A percentile compares a stretch with the other conserved stretches of the same genome.
Evolutionary conservation across 2,113 vertebrate genomes (phyloP).

Genomic region (Lasiurus cinereus): DNA sequence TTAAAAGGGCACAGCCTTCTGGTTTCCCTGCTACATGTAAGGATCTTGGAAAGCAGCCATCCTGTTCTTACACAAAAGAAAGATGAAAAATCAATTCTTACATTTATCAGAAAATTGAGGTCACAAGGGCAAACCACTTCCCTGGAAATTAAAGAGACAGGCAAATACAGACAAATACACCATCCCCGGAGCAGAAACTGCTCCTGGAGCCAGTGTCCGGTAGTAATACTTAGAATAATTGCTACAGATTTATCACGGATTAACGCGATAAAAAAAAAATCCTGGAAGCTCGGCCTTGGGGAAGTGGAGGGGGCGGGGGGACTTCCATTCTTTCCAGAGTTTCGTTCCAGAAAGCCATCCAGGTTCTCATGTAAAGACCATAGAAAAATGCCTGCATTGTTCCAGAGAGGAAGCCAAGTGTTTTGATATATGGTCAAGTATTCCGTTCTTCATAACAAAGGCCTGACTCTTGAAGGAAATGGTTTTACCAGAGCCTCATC

Average conservation of each 20-base stretch:
- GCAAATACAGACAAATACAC: not conserved
- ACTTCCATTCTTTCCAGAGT: not conserved
- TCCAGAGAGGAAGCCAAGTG: not conserved
- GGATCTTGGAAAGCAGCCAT: not conserved
- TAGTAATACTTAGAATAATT: not conserved
- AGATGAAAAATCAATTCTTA: not conserved
- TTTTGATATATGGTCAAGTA: not conserved
- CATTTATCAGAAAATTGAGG: not conserved
- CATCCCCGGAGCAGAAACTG: not conserved
- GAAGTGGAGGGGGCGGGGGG: no score
- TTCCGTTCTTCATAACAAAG: not conserved
- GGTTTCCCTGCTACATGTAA: not conserved
- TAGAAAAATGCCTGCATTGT: not conserved
- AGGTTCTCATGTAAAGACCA: not conserved
- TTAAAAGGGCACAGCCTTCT: not conserved
- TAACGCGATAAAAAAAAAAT: not conserved
- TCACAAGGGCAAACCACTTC: not conserved
- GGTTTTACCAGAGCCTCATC: not conserved
- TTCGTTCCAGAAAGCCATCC: not conserved
- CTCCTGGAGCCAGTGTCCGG: not conserved
- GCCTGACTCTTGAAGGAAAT: not conserved
- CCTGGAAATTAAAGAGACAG: not conserved
- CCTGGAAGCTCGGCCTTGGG: not conserved
- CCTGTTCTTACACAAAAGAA: not conserved
- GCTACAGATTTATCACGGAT: not conserved